Base-by-base conservation (phyloP, 2,888 invertebrate genomes). In the Lasioglossum marginatum region DNA sequence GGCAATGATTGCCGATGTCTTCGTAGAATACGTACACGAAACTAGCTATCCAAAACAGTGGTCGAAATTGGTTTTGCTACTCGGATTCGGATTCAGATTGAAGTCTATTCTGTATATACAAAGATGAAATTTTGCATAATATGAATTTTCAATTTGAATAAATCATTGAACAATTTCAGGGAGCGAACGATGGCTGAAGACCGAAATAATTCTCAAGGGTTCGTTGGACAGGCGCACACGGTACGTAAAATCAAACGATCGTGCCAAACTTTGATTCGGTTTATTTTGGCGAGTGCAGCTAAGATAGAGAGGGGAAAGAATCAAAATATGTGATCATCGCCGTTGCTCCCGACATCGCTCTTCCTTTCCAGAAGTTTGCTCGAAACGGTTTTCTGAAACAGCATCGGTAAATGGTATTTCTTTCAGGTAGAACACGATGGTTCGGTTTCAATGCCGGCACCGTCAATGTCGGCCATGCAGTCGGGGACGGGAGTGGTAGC, bases 141-240 rank as follows among this genome's bases (percentile, higher is more conserved):
- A 14, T 10, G 10, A 75, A 52, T 75, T 43, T 73, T 12, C 63
- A 48, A 76, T 71, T 34, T 31, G 57, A 45, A n/a, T 16, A 75
- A 85, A 63, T 80, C 72, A 77, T 86, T 57, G 80, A 45, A 77
- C 73, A 83, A 73, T 93, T 90, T 76, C 89, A 94, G 93, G 92
- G 90, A 89, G 89, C 89, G 86, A 91, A 92, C 88, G 90, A 94
- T 94, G 94, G 93, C 94, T 86, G 94, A 94, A 87, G 93, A 94
- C 89, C 93, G 93, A 89, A 93, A 90, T 91, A 92, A 92, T 90
- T 91, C 92, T 88, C 94, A 94, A 90, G 92, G 92, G 90, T 91
- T 93, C 88, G 92, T 93, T 87, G 89, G 91, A 89, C 92, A 93
- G 83, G 90, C 92, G 89, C 92, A 93, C 89, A 91, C 91, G 93